These are phyloP conservation scores for Schizopygopsis malacanthus DNA, from an alignment of 2,797 vertebrate species.

Conservation along the genomic window DNA sequence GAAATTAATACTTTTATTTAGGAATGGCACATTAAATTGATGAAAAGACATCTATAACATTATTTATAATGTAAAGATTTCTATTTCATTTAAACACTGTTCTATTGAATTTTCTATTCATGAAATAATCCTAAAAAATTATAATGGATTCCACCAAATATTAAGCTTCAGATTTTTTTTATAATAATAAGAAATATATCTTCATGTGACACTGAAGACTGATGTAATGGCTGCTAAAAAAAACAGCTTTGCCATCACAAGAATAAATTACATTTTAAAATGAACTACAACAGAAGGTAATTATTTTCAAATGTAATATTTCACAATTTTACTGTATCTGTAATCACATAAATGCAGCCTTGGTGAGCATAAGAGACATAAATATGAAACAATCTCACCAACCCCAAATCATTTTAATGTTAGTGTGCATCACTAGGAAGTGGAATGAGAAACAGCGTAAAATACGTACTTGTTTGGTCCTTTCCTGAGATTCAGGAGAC, in stretches of 20 bases:
- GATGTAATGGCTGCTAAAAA: neutral
- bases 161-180: neutral
- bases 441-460: neutral
- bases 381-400: neutral
- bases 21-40: neutral
- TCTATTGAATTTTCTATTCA: neutral
- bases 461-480: constrained; percentile 92
- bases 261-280: neutral
- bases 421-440: neutral
- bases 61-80: neutral
- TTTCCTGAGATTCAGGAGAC: constrained; percentile 92
- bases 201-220: neutral
- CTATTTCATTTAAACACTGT: neutral
- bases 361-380: neutral
- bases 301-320: neutral
- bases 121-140: neutral
- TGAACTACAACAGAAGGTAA: neutral
- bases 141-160: neutral
- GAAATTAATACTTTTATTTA: neutral
- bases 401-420: neutral
- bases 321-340: neutral
- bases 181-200: neutral
- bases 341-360: neutral
- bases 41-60: neutral
- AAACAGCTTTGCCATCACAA: neutral